phyloP scores from a whole-genome alignment of 64 coral and sea anemone species.

The Porites lutea region DNA sequence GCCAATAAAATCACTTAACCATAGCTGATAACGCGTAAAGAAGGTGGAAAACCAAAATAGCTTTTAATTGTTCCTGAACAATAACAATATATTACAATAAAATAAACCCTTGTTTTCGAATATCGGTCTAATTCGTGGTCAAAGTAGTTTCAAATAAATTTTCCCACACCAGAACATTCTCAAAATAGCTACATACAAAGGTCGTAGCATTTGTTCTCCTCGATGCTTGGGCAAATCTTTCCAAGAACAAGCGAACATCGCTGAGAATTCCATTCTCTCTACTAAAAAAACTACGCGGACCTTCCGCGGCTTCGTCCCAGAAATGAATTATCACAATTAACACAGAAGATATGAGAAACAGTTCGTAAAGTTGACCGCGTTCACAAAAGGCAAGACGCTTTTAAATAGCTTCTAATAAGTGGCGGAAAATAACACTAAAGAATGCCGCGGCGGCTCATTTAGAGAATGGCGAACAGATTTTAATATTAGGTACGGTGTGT shows the following conservation, averaged over 20 bases:
- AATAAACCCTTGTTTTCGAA: constrained; percentile 44
- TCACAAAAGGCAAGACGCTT: constrained; percentile 16
- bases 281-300: too few species aligned
- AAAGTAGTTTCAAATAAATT: background rate
- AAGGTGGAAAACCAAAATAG: constrained; percentile 44
- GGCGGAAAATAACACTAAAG: background rate
- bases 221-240: background rate
- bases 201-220: background rate
- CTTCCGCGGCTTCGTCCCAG: too few species aligned
- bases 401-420: constrained; percentile 1
- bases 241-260: background rate
- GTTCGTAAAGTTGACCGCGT: background rate
- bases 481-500: background rate
- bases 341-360: background rate
- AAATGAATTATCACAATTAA: background rate
- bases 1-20: too few species aligned
- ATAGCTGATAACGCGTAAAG: background rate
- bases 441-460: background rate
- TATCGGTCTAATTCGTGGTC: background rate
- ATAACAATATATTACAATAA: constrained; percentile 14
- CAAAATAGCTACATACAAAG: background rate
- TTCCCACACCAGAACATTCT: background rate
- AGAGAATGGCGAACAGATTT: background rate
- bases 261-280: background rate
- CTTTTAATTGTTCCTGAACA: constrained; percentile 35